These are phyloP conservation scores for Pheucticus melanocephalus DNA, from an alignment of 2,113 vertebrate species.

Conservation along the genomic window DNA sequence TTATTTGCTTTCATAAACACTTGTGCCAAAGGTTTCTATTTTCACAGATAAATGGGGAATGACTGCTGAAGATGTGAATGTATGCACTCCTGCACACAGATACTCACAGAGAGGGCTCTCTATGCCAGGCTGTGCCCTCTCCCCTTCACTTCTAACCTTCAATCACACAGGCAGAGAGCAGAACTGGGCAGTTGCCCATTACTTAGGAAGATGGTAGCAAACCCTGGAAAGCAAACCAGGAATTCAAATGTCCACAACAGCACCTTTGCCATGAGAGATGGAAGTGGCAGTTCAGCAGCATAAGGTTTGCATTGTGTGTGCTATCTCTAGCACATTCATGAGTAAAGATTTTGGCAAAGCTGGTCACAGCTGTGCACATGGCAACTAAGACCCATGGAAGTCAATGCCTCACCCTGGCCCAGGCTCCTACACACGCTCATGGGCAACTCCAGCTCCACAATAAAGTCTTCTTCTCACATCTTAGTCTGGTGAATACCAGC, in stretches of 20 bases:
- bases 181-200: not conserved
- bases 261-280: not conserved
- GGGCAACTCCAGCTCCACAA: not conserved
- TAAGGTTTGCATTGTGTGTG: not conserved
- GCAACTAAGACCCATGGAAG: not conserved
- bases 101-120: not conserved
- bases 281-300: not conserved
- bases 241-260: not conserved
- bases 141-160: not conserved
- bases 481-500: not conserved
- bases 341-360: not conserved
- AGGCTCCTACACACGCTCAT: accelerated
- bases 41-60: not conserved
- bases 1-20: not conserved
- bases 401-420: not conserved
- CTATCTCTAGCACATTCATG: not conserved
- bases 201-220: not conserved
- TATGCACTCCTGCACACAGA: not conserved
- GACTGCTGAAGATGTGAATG: not conserved
- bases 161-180: not conserved
- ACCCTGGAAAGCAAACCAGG: not conserved
- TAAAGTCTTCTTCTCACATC: not conserved
- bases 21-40: not conserved
- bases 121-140: not conserved
- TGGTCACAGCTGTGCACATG: not conserved